phyloP scores from a whole-genome alignment of 2,113 vertebrate genomes.

The Callospermophilus lateralis region DNA sequence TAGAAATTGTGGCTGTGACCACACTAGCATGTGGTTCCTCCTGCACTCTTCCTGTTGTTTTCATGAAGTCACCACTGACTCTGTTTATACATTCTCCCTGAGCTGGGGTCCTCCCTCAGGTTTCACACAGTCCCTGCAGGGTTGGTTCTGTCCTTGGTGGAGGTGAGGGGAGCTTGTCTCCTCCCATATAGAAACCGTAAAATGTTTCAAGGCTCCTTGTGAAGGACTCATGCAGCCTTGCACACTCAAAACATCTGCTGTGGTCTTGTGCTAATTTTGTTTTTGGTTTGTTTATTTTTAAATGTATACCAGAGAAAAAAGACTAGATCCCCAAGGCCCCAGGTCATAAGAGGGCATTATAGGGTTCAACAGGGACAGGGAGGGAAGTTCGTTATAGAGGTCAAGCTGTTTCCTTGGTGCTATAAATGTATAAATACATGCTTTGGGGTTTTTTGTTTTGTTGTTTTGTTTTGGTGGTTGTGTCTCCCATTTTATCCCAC shows the following conservation, averaged over 20 bases:
- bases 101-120: neutral
- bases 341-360: neutral
- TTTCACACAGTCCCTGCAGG: neutral
- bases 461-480: neutral
- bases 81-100: neutral
- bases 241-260: neutral
- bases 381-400: neutral
- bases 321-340: neutral
- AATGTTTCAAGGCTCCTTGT: neutral
- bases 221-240: neutral
- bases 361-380: neutral
- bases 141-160: neutral
- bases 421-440: neutral
- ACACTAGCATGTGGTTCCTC: neutral
- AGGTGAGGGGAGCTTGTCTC: too few species aligned
- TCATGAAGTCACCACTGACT: fast-evolving
- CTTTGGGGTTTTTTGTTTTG: neutral
- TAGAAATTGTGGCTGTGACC: neutral
- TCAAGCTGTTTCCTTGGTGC: fast-evolving
- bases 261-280: neutral
- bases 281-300: constrained; percentile 43
- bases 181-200: neutral
- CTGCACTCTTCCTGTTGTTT: neutral
- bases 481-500: neutral
- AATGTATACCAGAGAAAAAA: neutral